These are phyloP conservation scores for Recurvirostra avosetta DNA, from an alignment of 2,113 vertebrate species.

Conservation along the genomic window DNA sequence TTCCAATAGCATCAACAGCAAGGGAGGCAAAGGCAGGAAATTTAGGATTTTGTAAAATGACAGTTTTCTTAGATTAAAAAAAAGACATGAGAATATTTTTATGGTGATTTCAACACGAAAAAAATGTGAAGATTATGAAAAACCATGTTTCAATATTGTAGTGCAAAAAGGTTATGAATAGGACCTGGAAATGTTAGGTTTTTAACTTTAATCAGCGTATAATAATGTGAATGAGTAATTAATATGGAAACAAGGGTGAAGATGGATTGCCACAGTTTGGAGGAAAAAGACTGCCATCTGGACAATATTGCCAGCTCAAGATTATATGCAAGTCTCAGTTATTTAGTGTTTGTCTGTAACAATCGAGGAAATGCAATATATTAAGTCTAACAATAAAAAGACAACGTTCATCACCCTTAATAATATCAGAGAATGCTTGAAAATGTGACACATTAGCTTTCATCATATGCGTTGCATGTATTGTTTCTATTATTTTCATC, in stretches of 20 bases:
- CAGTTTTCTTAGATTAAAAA: background rate
- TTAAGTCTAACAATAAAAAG: background rate
- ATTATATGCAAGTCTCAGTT: background rate
- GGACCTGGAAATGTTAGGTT: background rate
- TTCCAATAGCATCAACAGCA: background rate
- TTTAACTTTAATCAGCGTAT: background rate
- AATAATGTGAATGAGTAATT: background rate
- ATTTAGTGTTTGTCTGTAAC: background rate
- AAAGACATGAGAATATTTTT: background rate
- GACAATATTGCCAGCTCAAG: background rate
- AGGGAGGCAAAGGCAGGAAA: background rate
- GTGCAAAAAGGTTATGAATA: background rate
- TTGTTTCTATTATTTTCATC: background rate
- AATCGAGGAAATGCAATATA: background rate
- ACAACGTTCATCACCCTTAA: background rate
- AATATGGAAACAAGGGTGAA: constrained; percentile 3
- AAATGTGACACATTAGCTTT: background rate
- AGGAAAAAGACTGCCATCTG: constrained; percentile 20
- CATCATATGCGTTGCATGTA: background rate
- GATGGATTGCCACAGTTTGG: background rate
- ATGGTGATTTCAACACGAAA: background rate
- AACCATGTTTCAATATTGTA: background rate
- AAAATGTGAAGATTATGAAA: background rate
- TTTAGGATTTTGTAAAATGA: background rate
- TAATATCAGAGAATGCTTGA: background rate